Percentiles rank a stretch among this genome's conserved stretches.
Evolutionary conservation across 2,797 vertebrate species (phyloP).

Genomic region (Hephaestus fuliginosus): DNA sequence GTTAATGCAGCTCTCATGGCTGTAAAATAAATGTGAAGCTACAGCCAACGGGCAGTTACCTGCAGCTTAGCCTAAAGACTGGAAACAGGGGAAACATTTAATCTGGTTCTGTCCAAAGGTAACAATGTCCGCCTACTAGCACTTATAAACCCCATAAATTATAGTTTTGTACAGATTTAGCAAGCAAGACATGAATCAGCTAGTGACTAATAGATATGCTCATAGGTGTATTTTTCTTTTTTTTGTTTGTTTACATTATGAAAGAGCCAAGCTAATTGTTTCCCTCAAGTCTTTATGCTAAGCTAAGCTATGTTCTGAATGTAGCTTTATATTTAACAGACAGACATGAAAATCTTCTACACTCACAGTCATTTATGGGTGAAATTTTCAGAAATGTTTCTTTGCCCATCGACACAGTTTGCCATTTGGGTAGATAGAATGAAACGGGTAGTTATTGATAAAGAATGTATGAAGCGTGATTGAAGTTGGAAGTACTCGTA

Average conservation of each 20-base stretch:
- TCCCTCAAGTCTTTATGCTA: neutral
- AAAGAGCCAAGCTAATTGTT: neutral
- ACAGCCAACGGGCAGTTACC: neutral
- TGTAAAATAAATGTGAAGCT: neutral
- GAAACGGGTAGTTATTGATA: conserved; percentile 20
- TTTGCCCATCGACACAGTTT: neutral
- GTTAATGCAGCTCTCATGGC: neutral
- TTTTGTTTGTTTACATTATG: neutral
- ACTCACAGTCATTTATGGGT: neutral
- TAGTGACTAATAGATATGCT: neutral
- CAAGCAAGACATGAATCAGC: too few species aligned
- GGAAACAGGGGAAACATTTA: neutral
- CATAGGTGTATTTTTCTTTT: too few species aligned
- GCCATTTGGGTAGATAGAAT: neutral
- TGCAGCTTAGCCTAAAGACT: neutral
- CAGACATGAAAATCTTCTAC: too few species aligned
- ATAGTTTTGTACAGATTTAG: neutral
- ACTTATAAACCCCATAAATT: neutral
- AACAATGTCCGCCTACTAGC: neutral
- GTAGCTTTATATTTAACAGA: neutral
- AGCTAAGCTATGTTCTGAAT: neutral
- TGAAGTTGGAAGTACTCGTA: conserved; percentile 19
- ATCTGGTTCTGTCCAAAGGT: neutral
- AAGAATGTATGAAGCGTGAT: conserved; percentile 35
- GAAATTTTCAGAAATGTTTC: neutral